phyloP scores from a whole-genome alignment of 1,140 invertebrate species.

The Drosophila rufa region DNA sequence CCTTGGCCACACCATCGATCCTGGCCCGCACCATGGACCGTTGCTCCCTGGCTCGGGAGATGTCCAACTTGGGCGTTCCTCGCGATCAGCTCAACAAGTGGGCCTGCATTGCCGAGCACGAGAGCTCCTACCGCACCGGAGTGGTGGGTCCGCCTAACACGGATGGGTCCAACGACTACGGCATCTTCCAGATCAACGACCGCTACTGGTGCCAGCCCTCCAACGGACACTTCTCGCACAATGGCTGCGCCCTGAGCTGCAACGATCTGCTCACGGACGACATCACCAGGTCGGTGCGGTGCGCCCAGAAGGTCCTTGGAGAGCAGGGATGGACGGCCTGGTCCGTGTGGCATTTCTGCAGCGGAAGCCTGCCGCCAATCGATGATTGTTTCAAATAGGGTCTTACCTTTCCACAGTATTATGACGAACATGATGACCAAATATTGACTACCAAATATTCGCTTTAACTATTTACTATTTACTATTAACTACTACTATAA shows the following conservation, averaged over 20 bases:
- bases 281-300: constrained; percentile 54
- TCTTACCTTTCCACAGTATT: background rate
- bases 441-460: too few species aligned
- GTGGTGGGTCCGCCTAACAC: constrained; percentile 54
- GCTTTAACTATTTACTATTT: too few species aligned
- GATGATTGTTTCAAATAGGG: constrained; percentile 58
- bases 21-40: constrained; percentile 67
- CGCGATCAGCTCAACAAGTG: constrained; percentile 44
- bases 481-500: too few species aligned
- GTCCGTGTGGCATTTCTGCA: constrained; percentile 59
- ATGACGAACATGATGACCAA: too few species aligned
- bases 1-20: constrained; percentile 37
- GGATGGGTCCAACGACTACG: constrained; percentile 72
- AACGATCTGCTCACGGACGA: constrained; percentile 44
- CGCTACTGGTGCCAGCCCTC: constrained; percentile 73
- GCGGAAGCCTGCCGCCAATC: constrained; percentile 50
- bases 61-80: constrained; percentile 61
- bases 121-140: constrained; percentile 56
- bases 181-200: constrained; percentile 78
- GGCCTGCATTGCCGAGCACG: constrained; percentile 65
- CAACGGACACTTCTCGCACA: constrained; percentile 53
- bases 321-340: constrained; percentile 68
- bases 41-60: constrained; percentile 75
- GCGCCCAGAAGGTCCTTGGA: constrained; percentile 50
- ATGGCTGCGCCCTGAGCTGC: constrained; percentile 43